Evolutionary conservation across 2,888 invertebrate genomes (phyloP).

Genomic region (Dryobotodes eremita): DNA sequence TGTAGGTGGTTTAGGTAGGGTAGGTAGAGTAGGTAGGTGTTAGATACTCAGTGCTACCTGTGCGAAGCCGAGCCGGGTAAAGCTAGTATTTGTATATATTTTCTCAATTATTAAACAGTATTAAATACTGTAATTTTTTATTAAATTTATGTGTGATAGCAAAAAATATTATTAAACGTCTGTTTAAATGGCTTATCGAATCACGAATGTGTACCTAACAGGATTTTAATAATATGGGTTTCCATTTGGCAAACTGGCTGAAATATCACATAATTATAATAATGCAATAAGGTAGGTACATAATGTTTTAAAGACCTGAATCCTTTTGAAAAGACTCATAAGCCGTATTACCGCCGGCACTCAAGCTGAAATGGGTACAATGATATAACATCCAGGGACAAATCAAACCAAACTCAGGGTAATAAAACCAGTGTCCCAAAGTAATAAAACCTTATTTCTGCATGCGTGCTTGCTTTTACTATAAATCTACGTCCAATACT

Average conservation of each 20-base stretch:
- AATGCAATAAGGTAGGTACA: neutral
- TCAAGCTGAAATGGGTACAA: constrained; percentile 4
- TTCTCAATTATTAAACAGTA: too few relatives aligned
- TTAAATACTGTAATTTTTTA: too few relatives aligned
- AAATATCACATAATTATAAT: neutral
- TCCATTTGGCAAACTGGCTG: neutral
- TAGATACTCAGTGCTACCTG: too few relatives aligned
- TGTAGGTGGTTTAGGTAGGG: too few relatives aligned
- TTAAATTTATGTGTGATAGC: too few relatives aligned
- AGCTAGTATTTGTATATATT: too few relatives aligned
- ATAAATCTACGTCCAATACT: constrained; percentile 45
- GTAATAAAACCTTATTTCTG: constrained; percentile 38
- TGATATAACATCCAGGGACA: constrained; percentile 3
- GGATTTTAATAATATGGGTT: neutral
- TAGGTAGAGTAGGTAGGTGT: too few relatives aligned
- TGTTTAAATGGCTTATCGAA: neutral
- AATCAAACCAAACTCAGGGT: constrained; percentile 28
- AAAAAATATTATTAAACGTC: neutral
- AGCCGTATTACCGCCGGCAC: neutral
- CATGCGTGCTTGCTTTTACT: constrained; percentile 27
- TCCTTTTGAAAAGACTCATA: neutral
- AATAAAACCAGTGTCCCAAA: constrained; percentile 35
- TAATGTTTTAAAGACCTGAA: neutral
- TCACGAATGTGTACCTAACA: neutral
- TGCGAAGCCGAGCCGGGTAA: too few relatives aligned